phyloP scores from a whole-genome alignment of 2,797 vertebrate genomes.

The Acipenser transmontanus region DNA sequence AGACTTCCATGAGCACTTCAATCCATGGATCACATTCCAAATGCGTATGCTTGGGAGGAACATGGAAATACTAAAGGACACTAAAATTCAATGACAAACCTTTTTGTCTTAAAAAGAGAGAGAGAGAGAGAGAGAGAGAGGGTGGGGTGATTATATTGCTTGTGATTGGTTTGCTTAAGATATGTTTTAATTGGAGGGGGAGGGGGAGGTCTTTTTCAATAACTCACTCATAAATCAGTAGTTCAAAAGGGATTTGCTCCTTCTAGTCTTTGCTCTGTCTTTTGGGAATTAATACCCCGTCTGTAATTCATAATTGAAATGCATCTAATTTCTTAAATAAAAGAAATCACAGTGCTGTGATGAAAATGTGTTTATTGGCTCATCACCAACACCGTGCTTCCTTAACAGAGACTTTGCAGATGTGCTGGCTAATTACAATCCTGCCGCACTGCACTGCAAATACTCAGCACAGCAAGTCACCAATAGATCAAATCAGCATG shows the following conservation, averaged over 20 bases:
- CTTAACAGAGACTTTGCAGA: slow-evolving; percentile 43
- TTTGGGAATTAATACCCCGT: slow-evolving; percentile 21
- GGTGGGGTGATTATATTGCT: no score
- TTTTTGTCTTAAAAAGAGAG: no score
- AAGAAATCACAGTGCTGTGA: slow-evolving; percentile 43
- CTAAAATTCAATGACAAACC: no score
- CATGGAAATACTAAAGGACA: no score
- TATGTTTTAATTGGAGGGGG: slow-evolving; percentile 41
- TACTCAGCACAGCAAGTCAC: slow-evolving; percentile 53
- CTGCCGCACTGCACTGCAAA: slow-evolving; percentile 50
- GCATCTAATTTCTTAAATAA: slow-evolving; percentile 40
- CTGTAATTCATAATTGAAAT: slow-evolving; percentile 46
- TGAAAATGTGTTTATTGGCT: slow-evolving; percentile 52
- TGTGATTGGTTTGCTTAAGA: no score
- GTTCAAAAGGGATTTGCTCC: slow-evolving; percentile 26
- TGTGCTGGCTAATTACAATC: slow-evolving; percentile 55
- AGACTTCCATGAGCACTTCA: no score
- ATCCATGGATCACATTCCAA: no score
- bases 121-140: no score
- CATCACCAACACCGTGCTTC: slow-evolving; percentile 34
- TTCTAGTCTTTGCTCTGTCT: slow-evolving; percentile 24
- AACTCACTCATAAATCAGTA: slow-evolving; percentile 51
- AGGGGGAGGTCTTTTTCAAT: slow-evolving; percentile 43
- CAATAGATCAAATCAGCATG: slow-evolving; percentile 52
- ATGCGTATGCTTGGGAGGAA: no score